Evolutionary conservation across 2,888 invertebrate genomes (phyloP).

Genomic region (Apamea sordens): DNA sequence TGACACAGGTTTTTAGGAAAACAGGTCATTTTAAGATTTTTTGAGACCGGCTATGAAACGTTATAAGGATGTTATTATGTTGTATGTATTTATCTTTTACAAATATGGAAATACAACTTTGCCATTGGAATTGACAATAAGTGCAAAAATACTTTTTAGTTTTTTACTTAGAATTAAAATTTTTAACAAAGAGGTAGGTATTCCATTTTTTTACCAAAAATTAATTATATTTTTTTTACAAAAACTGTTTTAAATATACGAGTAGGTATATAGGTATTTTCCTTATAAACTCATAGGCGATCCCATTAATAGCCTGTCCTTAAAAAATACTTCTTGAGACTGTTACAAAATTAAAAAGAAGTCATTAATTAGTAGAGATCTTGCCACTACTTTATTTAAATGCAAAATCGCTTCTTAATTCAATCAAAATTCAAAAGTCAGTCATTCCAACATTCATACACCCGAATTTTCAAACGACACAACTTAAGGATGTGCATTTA

Average conservation of each 20-base stretch:
- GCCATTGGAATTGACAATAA: neutral
- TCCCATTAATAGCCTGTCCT: neutral
- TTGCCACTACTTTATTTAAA: slow-evolving; percentile 43
- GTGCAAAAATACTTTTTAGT: neutral
- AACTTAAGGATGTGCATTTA: too few species aligned
- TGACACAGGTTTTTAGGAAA: slow-evolving; percentile 18
- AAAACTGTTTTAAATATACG: neutral
- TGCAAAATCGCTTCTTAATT: slow-evolving; percentile 40
- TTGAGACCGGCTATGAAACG: neutral
- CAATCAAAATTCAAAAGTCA: slow-evolving; percentile 28
- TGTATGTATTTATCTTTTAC: neutral
- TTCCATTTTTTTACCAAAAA: neutral
- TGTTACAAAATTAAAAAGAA: slow-evolving; percentile 15
- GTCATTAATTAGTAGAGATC: slow-evolving; percentile 22
- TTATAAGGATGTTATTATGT: neutral
- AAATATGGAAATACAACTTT: neutral
- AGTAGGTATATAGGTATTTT: neutral
- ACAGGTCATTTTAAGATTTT: neutral
- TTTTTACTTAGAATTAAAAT: neutral
- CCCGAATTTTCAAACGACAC: slow-evolving; percentile 6
- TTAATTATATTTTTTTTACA: neutral
- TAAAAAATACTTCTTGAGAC: slow-evolving; percentile 25
- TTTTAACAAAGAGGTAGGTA: neutral
- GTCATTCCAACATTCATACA: slow-evolving; percentile 5
- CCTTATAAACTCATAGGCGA: neutral